Evolutionary conservation across 2,888 invertebrate species (phyloP).

Genomic region (Strigamia maritima): DNA sequence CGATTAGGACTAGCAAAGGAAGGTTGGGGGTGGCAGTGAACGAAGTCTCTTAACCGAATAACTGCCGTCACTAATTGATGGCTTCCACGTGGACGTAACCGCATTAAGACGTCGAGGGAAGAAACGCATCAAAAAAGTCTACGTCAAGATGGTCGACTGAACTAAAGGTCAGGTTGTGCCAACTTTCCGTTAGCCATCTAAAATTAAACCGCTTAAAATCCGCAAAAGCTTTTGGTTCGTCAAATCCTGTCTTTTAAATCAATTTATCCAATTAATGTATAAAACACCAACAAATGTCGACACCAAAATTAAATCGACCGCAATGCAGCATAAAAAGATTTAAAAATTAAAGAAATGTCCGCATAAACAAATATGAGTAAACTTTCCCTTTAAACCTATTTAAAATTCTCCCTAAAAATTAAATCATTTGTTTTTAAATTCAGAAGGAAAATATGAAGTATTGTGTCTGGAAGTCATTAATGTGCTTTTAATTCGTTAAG

Average conservation of each 20-base stretch:
- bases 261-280: background rate
- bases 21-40: constrained; percentile 17
- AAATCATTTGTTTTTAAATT: too few species aligned
- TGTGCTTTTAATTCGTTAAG: too few species aligned
- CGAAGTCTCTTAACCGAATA: constrained; percentile 24
- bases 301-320: background rate
- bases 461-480: too few species aligned
- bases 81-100: constrained; percentile 29
- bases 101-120: constrained; percentile 22
- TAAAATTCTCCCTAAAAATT: too few species aligned
- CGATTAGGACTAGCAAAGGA: constrained; percentile 29
- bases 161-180: constrained; percentile 6
- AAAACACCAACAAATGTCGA: background rate
- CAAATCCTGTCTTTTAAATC: background rate
- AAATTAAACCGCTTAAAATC: background rate
- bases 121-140: constrained; percentile 20
- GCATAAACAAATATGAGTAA: too few species aligned
- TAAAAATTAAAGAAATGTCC: too few species aligned
- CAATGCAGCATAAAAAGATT: too few species aligned
- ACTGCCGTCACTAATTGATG: constrained; percentile 25
- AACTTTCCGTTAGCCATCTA: background rate
- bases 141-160: constrained; percentile 24
- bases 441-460: too few species aligned
- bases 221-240: background rate
- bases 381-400: too few species aligned